phyloP scores from a whole-genome alignment of 2,888 invertebrate species.

The Scrobipalpa atriplicella region DNA sequence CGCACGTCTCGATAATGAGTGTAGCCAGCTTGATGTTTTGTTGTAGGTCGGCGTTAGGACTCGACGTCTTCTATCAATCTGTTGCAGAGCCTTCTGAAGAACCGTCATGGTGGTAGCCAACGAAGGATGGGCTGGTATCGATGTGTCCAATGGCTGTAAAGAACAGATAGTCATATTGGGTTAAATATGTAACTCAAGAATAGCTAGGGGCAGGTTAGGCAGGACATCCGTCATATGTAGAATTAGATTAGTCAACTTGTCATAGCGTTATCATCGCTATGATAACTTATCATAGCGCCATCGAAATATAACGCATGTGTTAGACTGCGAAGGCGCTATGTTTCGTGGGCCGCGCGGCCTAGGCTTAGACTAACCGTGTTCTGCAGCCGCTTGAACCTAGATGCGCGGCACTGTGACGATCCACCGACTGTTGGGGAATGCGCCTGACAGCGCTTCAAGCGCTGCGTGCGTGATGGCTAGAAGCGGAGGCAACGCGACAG shows the following conservation, averaged over 20 bases:
- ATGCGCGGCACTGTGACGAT: constrained; percentile 89
- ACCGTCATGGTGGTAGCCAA: constrained; percentile 60
- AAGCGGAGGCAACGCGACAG: constrained; percentile 86
- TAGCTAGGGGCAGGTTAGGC: no score
- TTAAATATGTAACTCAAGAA: no score
- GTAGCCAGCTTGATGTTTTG: constrained; percentile 62
- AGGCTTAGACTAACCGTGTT: constrained; percentile 73
- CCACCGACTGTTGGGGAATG: constrained; percentile 83
- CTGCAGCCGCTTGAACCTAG: constrained; percentile 90
- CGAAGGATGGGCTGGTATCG: constrained; percentile 69
- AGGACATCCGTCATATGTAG: no score
- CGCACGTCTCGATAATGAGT: constrained; percentile 67
- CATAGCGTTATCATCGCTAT: no score
- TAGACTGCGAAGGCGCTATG: no score
- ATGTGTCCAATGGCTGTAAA: constrained; percentile 64
- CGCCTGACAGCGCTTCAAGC: constrained; percentile 87
- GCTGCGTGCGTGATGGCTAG: constrained; percentile 91
- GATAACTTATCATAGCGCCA: no score
- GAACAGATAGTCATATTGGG: no score
- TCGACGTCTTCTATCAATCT: constrained; percentile 52
- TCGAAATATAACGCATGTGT: no score
- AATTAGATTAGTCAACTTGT: no score
- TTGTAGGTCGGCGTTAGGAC: constrained; percentile 44
- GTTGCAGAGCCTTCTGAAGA: constrained; percentile 57
- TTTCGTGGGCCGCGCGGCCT: no score